phyloP scores from a whole-genome alignment of 2,797 vertebrate genomes.

The Octomys mimax region DNA sequence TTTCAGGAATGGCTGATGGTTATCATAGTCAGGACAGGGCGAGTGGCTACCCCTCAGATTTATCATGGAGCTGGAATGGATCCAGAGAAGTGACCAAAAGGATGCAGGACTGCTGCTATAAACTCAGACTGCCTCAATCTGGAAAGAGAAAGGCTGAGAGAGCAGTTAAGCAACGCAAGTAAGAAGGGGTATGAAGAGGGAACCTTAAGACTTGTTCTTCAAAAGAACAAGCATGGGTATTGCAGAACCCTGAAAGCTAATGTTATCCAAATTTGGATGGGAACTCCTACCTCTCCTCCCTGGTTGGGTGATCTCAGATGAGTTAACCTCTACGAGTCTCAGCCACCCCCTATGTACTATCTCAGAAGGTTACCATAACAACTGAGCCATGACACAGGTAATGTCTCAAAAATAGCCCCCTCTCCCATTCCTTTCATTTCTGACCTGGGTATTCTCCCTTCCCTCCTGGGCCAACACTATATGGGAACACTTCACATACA shows the following conservation, averaged over 20 bases:
- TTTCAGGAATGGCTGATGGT: conserved; percentile 69
- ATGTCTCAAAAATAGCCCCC: not conserved
- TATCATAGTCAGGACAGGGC: conserved; percentile 61
- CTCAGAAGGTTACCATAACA: not conserved
- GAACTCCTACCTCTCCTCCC: not conserved
- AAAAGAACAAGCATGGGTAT: not conserved
- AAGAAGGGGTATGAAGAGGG: not conserved
- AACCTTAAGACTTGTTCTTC: not conserved
- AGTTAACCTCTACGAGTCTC: not conserved
- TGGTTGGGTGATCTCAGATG: not conserved
- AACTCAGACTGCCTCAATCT: conserved; percentile 6
- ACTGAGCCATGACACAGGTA: not conserved
- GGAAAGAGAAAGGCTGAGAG: not conserved
- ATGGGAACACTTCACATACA: too few relatives aligned
- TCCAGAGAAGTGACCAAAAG: conserved; percentile 65
- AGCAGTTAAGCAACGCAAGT: not conserved
- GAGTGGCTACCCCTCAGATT: conserved; percentile 67
- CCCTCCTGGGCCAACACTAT: not conserved
- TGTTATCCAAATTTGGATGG: not conserved
- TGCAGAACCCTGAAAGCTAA: not conserved
- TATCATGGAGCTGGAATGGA: conserved; percentile 35
- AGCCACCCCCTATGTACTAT: not conserved
- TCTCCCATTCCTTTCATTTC: not conserved
- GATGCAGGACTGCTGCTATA: conserved; percentile 18
- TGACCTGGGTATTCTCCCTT: not conserved